These are phyloP conservation scores for Synaphobranchus kaupii DNA, from an alignment of 2,797 vertebrate genomes.

Conservation along the genomic window DNA sequence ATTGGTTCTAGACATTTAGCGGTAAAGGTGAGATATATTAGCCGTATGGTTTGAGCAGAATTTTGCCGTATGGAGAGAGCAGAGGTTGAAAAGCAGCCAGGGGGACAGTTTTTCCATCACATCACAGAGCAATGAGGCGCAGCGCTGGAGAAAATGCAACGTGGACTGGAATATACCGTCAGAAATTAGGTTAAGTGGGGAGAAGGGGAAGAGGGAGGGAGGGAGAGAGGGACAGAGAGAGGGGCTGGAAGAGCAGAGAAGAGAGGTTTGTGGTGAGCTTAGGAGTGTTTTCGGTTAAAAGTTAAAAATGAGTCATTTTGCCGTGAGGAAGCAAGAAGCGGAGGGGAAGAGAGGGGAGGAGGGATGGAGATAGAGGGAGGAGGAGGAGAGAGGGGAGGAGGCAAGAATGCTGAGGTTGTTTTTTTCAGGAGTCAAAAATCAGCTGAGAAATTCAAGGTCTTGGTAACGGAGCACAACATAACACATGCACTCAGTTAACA, in stretches of 20 bases:
- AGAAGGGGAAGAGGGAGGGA: conserved; percentile 22
- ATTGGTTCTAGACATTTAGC: background rate
- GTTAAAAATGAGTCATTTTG: conserved; percentile 60
- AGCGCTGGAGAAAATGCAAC: background rate
- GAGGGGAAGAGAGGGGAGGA: conserved; percentile 40
- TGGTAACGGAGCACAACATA: background rate
- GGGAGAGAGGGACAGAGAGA: conserved; percentile 30
- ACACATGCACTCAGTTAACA: background rate
- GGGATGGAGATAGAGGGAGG: conserved; percentile 16
- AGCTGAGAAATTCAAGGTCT: conserved; percentile 57
- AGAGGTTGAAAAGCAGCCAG: background rate
- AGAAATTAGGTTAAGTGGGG: conserved; percentile 33
- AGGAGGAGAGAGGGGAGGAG: conserved; percentile 38
- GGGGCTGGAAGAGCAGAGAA: background rate
- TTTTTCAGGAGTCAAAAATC: conserved; percentile 62
- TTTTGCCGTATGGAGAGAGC: background rate
- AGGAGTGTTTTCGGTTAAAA: conserved; percentile 60
- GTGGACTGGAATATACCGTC: background rate
- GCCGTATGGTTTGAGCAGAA: too few species aligned
- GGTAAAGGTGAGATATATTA: background rate
- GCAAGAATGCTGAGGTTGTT: conserved; percentile 67
- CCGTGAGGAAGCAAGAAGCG: conserved; percentile 61
- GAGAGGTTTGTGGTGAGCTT: conserved; percentile 34
- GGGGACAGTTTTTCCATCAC: background rate
- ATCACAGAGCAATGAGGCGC: background rate